Percentiles rank a stretch among this genome's conserved stretches.
Conservation (phyloP, 2,797 vertebrate genomes). For the Epinephelus coioides region DNA sequence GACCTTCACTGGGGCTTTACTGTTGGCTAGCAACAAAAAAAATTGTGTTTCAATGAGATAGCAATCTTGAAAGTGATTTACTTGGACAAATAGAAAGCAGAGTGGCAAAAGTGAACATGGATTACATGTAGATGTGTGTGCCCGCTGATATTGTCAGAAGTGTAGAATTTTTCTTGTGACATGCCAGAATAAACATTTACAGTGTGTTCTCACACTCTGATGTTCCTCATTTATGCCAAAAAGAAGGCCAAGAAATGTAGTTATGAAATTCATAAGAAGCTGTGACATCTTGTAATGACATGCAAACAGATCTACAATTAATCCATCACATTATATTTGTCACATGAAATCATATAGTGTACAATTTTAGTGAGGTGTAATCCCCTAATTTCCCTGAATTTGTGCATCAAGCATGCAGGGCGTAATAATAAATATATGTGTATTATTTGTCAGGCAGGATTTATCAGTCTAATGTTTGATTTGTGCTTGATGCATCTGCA, state of each 20-base stretch:
- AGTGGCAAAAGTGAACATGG: conserved; percentile 16
- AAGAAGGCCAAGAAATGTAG: background rate
- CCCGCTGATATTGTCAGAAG: background rate
- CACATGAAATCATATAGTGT: too few relatives aligned
- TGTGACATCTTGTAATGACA: background rate
- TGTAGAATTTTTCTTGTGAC: background rate
- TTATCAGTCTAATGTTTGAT: too few relatives aligned
- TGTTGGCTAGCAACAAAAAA: conserved; percentile 1
- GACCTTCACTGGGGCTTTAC: conserved; percentile 4
- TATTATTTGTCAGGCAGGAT: too few relatives aligned
- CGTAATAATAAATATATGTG: too few relatives aligned
- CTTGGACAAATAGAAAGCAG: conserved; percentile 36
- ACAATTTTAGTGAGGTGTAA: too few relatives aligned
- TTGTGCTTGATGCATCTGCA: too few relatives aligned
- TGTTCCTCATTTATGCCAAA: background rate
- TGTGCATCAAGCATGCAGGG: too few relatives aligned
- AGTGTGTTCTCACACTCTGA: background rate
- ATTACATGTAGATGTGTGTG: conserved; percentile 9
- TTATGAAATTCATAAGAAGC: background rate
- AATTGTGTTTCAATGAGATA: conserved; percentile 6
- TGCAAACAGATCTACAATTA: background rate
- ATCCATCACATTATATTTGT: too few relatives aligned
- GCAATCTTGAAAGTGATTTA: conserved; percentile 45
- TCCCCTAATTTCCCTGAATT: too few relatives aligned
- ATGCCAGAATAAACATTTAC: background rate